Evolutionary conservation across 64 coral and sea anemone genomes (phyloP).

Genomic region (Hydrozoanthus tunicans): DNA sequence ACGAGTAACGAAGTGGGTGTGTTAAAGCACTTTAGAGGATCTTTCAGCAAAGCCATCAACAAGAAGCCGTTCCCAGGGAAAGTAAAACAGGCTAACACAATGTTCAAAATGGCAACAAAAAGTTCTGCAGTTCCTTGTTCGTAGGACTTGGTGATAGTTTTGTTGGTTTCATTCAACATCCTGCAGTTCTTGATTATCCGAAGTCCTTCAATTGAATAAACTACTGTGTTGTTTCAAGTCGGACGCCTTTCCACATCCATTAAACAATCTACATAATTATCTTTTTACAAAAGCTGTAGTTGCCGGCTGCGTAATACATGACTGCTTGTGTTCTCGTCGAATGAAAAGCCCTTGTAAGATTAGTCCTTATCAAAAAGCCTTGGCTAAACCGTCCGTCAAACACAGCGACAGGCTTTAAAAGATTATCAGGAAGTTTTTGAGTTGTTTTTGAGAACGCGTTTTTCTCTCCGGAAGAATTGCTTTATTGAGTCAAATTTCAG

Average conservation of each 20-base stretch:
- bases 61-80: slow-evolving; percentile 42
- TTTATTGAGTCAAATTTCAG: background rate
- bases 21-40: slow-evolving; percentile 22
- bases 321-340: background rate
- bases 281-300: background rate
- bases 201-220: background rate
- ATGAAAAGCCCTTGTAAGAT: background rate
- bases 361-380: background rate
- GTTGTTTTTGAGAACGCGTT: background rate
- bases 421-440: background rate
- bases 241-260: too few relatives aligned
- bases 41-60: slow-evolving; percentile 22
- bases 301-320: background rate
- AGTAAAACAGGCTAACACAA: slow-evolving; percentile 26
- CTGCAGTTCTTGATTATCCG: background rate
- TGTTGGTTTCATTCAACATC: slow-evolving; percentile 33
- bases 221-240: too few relatives aligned
- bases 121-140: background rate
- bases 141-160: background rate
- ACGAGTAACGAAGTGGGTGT: slow-evolving; percentile 40
- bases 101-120: slow-evolving; percentile 45
- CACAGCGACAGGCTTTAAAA: background rate
- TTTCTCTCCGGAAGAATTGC: slow-evolving; percentile 2
- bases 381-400: background rate
- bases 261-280: too few relatives aligned